Evolutionary conservation across 2,888 invertebrate species (phyloP).

Genomic region (Meghimatium bilineatum): DNA sequence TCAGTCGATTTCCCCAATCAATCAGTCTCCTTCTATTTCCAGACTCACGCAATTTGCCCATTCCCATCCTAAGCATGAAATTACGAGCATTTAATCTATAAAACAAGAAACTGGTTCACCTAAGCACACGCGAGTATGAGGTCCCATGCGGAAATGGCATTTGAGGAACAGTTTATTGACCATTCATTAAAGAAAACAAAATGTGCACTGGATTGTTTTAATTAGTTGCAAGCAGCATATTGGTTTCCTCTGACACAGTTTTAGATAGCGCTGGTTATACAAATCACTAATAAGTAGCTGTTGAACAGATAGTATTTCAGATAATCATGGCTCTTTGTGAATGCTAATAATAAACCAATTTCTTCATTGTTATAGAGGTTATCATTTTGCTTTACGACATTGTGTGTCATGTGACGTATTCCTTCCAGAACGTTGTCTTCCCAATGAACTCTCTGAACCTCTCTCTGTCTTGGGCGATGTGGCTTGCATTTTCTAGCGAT

Average conservation of each 20-base stretch:
- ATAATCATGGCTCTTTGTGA: too few relatives aligned
- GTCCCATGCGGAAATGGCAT: slow-evolving; percentile 2
- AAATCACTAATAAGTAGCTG: too few relatives aligned
- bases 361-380: too few relatives aligned
- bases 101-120: neutral
- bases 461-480: too few relatives aligned
- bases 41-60: slow-evolving; percentile 26
- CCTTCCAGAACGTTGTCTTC: too few relatives aligned
- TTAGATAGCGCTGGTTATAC: too few relatives aligned
- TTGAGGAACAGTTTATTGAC: neutral
- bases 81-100: slow-evolving; percentile 26
- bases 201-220: neutral
- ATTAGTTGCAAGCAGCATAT: neutral
- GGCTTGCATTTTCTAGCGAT: too few relatives aligned
- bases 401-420: too few relatives aligned
- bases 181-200: neutral
- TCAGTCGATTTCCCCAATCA: slow-evolving; percentile 23
- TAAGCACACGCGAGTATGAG: neutral
- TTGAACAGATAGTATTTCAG: too few relatives aligned
- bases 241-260: neutral
- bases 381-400: too few relatives aligned
- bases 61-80: slow-evolving; percentile 20
- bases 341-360: too few relatives aligned
- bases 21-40: slow-evolving; percentile 13
- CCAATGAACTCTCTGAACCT: too few relatives aligned